Base-by-base conservation (phyloP, 2,888 invertebrate genomes). In the Caenorhabditis zanzibari region DNA sequence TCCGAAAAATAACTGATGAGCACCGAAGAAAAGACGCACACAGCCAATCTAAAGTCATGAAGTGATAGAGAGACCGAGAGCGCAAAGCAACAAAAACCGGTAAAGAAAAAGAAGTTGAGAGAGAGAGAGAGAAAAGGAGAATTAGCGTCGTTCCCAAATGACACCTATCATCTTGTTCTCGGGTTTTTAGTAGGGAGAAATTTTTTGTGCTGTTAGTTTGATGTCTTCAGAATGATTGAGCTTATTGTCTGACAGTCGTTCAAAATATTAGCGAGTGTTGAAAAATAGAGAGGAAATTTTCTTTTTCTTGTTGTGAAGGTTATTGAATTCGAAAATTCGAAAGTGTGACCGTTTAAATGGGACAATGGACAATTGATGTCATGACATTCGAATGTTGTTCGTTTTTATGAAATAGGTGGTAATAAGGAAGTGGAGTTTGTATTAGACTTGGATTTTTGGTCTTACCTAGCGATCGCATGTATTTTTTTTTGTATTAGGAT, bases 1-100 rank as follows among this genome's bases (percentile, higher is more conserved):
- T 54, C 59, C 52, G 79, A 79, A 79, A 71, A 79, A 79, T 64
- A 71, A 71, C 79, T 79, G 79, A 79, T 72, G 79, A 63, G 64
- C 76, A 63, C 28, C 14, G 44, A 32, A 47, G 28, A 59, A 24
- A 69, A 38, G 63, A 47, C 19, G 38, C 24, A 76, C 68, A 68
- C 35, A 54, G 41, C 16, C 24, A 54, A n/a, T 56, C 44, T 61
- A 44, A 26, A 22, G 54, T 47, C 16, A n/a, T 32, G 58, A 58
- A 41, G 41, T 19, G 38, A 54, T n/a, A 68, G 68, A 68, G 68
- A 68, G 68, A 49, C 32, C 19, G 38, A 54, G 35, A 52, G 26
- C 32, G 54, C 68, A 38, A 68, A 52, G 68, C 68, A 54, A 68
- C 68, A 68, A 54, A 68, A 68, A 54, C 41, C 52, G 66, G 66